phyloP scores from a whole-genome alignment of 2,113 vertebrate species.

The Oreochromis niloticus region DNA sequence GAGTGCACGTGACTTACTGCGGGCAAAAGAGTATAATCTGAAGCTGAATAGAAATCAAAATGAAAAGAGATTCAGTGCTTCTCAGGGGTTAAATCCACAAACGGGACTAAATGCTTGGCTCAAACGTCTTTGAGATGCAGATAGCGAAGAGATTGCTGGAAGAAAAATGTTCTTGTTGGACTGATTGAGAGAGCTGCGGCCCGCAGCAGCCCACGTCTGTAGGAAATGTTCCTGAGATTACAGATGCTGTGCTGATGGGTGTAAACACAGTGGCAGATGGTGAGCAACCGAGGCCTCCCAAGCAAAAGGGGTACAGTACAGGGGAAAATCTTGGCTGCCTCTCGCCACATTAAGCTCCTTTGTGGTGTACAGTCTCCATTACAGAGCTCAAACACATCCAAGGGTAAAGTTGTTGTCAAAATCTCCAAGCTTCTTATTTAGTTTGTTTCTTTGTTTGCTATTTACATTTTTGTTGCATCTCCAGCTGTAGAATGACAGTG shows the following conservation, averaged over 20 bases:
- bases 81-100: not conserved
- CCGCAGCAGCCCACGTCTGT: constrained; percentile 56
- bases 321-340: constrained; percentile 66
- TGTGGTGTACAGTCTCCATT: constrained; percentile 23
- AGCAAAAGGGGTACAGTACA: constrained; percentile 69
- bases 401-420: not conserved
- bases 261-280: constrained; percentile 81
- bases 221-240: constrained; percentile 79
- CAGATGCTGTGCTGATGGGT: constrained; percentile 71
- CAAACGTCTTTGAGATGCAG: constrained; percentile 25
- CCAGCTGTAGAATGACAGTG: not conserved
- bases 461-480: not conserved
- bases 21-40: not conserved
- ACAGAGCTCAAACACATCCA: constrained; percentile 13
- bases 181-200: not conserved
- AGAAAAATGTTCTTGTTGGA: constrained; percentile 27
- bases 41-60: not conserved
- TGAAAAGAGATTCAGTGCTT: not conserved
- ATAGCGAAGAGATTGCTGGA: constrained; percentile 2
- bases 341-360: constrained; percentile 26
- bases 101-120: not conserved
- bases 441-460: not conserved
- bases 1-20: not conserved
- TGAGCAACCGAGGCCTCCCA: constrained; percentile 65
- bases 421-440: not conserved